Evolutionary conservation across 2,888 invertebrate species (phyloP).

Genomic region (Eretmocerus hayati): DNA sequence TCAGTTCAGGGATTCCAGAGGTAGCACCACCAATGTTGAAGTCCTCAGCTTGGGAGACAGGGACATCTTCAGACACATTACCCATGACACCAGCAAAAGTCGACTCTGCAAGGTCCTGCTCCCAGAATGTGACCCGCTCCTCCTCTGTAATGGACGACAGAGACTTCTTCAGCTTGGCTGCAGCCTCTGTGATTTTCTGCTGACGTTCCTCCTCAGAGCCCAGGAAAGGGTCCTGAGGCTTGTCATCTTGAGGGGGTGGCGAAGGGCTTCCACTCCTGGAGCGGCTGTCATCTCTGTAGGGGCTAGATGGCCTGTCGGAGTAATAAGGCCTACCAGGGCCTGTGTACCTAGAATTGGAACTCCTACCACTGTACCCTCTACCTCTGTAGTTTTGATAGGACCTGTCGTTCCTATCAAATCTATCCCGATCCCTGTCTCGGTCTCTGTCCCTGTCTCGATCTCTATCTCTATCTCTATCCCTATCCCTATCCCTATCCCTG

Average conservation of each 20-base stretch:
- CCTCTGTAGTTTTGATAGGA: constrained; percentile 20
- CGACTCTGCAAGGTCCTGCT: constrained; percentile 26
- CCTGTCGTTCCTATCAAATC: constrained; percentile 13
- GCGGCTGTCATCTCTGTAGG: constrained; percentile 8
- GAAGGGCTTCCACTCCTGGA: background rate
- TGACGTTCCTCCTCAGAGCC: constrained; percentile 42
- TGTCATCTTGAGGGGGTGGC: constrained; percentile 9
- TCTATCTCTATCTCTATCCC: constrained; percentile 13
- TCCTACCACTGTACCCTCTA: constrained; percentile 14
- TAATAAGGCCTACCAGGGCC: constrained; percentile 24
- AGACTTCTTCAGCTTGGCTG: constrained; percentile 38
- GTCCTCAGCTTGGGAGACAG: constrained; percentile 2
- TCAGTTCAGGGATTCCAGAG: constrained; percentile 30
- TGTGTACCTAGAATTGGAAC: constrained; percentile 21
- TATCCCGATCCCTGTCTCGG: constrained; percentile 11
- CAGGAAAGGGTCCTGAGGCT: constrained; percentile 27
- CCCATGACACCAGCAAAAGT: background rate
- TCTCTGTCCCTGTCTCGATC: constrained; percentile 16
- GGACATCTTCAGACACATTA: constrained; percentile 8
- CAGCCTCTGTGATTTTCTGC: constrained; percentile 39
- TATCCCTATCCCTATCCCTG: constrained; percentile 14
- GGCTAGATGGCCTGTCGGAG: constrained; percentile 10
- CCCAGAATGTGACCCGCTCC: constrained; percentile 34
- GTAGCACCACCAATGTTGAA: constrained; percentile 12
- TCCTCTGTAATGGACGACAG: constrained; percentile 32